A percentile compares a stretch with the other conserved stretches of the same genome.
phyloP scores from a whole-genome alignment of 2,113 vertebrate species.

The Elephantulus edwardii region DNA sequence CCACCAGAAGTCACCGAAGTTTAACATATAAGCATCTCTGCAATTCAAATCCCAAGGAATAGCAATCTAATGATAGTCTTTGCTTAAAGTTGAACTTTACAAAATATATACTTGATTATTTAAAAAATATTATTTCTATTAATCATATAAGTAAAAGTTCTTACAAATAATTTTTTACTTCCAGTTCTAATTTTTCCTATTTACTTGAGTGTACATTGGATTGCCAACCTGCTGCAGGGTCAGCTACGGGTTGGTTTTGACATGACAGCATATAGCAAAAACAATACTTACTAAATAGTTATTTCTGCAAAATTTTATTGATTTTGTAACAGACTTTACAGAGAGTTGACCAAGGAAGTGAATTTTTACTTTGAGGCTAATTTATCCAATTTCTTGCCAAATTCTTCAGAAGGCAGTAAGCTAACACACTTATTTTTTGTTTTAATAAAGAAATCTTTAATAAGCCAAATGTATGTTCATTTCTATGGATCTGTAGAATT shows the following conservation, averaged over 20 bases:
- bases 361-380: conserved; percentile 36
- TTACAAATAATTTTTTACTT: conserved; percentile 26
- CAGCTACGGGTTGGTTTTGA: too few species aligned
- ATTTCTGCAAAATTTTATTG: too few species aligned
- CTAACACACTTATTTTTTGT: background rate
- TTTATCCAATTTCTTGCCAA: background rate
- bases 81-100: conserved; percentile 14
- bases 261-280: too few species aligned
- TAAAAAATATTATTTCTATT: background rate
- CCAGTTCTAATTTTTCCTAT: conserved; percentile 13
- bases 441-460: conserved; percentile 21
- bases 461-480: background rate
- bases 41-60: background rate
- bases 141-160: background rate
- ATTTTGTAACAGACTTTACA: background rate
- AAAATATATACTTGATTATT: background rate
- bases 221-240: conserved; percentile 1
- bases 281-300: too few species aligned
- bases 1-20: background rate
- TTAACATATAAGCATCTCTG: background rate
- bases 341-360: background rate
- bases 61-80: background rate
- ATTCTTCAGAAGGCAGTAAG: background rate
- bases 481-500: background rate
- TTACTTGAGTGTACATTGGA: background rate